A percentile compares a stretch with the other conserved stretches of the same genome.
Conservation (phyloP, 2,113 vertebrate species). For the Chaetura pelagica region DNA sequence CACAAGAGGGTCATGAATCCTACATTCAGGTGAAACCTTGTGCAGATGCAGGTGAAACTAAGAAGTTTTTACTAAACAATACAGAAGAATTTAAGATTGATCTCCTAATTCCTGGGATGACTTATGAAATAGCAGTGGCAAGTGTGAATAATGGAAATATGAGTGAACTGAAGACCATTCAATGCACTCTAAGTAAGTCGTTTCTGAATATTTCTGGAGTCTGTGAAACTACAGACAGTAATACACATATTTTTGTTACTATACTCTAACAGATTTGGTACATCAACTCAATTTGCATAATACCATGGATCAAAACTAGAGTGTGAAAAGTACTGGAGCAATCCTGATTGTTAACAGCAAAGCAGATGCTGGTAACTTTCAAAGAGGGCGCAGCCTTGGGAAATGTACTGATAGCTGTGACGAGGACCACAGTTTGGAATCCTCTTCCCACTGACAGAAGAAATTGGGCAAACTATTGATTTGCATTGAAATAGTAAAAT, state of each 20-base stretch:
- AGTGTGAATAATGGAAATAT: constrained; percentile 77
- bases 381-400: background rate
- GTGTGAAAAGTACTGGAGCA: background rate
- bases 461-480: background rate
- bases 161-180: constrained; percentile 75
- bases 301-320: background rate
- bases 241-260: background rate
- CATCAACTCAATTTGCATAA: background rate
- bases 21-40: constrained; percentile 71
- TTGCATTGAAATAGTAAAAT: background rate
- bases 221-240: background rate
- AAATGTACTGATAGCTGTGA: background rate
- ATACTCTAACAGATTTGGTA: background rate
- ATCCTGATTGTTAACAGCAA: background rate
- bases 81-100: constrained; percentile 75
- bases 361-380: background rate
- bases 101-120: constrained; percentile 79
- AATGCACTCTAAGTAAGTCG: constrained; percentile 83
- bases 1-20: constrained; percentile 69
- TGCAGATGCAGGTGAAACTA: background rate
- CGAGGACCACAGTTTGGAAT: background rate
- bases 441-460: background rate
- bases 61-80: constrained; percentile 67
- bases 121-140: constrained; percentile 82
- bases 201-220: background rate